phyloP scores from a whole-genome alignment of 2,888 invertebrate genomes.

The Epinotia bilunana region DNA sequence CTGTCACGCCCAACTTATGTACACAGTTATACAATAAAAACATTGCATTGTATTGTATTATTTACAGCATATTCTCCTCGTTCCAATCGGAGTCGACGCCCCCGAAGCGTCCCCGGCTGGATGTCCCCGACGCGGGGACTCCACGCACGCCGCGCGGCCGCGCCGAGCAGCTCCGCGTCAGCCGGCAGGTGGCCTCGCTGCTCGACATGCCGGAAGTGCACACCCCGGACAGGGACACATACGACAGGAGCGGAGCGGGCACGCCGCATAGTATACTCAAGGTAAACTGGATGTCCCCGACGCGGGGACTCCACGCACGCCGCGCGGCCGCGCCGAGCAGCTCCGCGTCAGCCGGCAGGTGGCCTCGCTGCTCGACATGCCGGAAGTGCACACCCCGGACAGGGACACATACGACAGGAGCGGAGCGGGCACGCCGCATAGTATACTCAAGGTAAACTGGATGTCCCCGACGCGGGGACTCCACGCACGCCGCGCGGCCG shows the following conservation, averaged over 20 bases:
- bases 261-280: constrained; percentile 89
- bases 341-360: constrained; percentile 61
- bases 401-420: constrained; percentile 55
- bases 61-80: constrained; percentile 60
- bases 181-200: constrained; percentile 67
- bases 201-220: constrained; percentile 85
- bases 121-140: constrained; percentile 52
- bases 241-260: constrained; percentile 61
- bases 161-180: constrained; percentile 55
- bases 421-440: constrained; percentile 84
- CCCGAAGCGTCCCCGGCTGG: constrained; percentile 67
- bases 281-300: constrained; percentile 68
- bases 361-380: constrained; percentile 82
- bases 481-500: constrained; percentile 57
- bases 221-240: constrained; percentile 57
- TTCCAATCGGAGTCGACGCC: constrained; percentile 61
- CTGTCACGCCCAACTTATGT: too few species aligned
- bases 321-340: constrained; percentile 52
- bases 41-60: not conserved
- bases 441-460: constrained; percentile 86
- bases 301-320: constrained; percentile 56
- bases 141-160: constrained; percentile 57
- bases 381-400: constrained; percentile 74
- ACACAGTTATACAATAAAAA: not conserved
- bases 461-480: constrained; percentile 52